phyloP scores from a whole-genome alignment of 2,888 invertebrate species.

The Germaria angustata region DNA sequence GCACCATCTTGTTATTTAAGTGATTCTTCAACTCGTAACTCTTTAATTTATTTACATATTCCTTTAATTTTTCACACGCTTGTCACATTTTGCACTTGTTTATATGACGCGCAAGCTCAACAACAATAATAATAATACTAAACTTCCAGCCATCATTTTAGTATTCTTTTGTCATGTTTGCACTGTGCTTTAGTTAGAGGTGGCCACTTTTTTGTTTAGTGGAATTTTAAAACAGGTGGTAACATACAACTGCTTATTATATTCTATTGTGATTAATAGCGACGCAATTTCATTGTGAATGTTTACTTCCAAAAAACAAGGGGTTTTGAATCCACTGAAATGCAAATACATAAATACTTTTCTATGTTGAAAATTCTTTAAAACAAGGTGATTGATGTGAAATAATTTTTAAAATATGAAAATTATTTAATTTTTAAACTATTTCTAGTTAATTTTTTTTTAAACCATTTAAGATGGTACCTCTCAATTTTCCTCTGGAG shows the following conservation, averaged over 20 bases:
- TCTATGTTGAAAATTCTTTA: background rate
- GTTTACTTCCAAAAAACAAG: background rate
- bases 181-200: constrained; percentile 13
- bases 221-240: background rate
- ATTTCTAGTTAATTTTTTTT: too few species aligned
- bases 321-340: background rate
- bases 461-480: too few species aligned
- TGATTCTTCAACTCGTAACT: background rate
- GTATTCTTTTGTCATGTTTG: background rate
- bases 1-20: background rate
- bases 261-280: background rate
- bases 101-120: constrained; percentile 59
- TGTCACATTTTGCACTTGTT: constrained; percentile 29
- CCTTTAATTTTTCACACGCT: background rate
- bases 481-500: too few species aligned
- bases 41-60: background rate
- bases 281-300: background rate
- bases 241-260: background rate
- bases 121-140: constrained; percentile 39
- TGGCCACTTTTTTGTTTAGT: background rate
- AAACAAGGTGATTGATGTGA: too few species aligned
- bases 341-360: too few species aligned
- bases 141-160: constrained; percentile 6
- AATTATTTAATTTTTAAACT: too few species aligned
- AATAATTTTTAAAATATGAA: too few species aligned